These are phyloP conservation scores for Hartigia nigra DNA, from an alignment of 2,888 invertebrate genomes.

Conservation along the genomic window DNA sequence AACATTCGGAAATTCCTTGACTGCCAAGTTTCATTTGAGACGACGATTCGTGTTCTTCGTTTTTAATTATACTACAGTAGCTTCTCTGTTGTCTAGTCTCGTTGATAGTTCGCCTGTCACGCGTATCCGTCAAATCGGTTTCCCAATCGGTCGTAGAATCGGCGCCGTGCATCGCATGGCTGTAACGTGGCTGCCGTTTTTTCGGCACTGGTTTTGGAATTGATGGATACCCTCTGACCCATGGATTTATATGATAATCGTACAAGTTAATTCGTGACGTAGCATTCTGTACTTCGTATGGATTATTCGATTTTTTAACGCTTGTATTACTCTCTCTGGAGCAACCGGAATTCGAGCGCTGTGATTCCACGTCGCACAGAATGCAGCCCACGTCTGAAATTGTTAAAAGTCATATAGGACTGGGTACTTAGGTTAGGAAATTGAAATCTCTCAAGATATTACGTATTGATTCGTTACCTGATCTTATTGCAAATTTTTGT, in stretches of 20 bases:
- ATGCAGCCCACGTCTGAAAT: conserved; percentile 42
- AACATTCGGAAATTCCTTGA: conserved; percentile 42
- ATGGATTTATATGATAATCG: neutral
- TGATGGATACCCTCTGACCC: neutral
- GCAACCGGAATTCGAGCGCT: conserved; percentile 35
- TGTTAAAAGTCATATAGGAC: neutral
- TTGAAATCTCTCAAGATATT: neutral
- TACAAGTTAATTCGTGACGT: neutral
- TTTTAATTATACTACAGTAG: conserved; percentile 38
- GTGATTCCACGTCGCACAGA: conserved; percentile 40
- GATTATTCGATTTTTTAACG: neutral
- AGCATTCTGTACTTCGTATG: neutral
- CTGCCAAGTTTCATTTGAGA: neutral
- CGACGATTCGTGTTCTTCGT: conserved; percentile 20
- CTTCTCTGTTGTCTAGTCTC: conserved; percentile 31
- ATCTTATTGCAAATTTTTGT: conserved; percentile 43
- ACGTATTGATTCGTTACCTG: conserved; percentile 36
- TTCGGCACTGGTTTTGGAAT: neutral
- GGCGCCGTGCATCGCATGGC: neutral
- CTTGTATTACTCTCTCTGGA: conserved; percentile 37
- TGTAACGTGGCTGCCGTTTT: neutral
- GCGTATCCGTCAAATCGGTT: conserved; percentile 5
- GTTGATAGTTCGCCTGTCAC: neutral
- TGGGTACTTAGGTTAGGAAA: neutral
- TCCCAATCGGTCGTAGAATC: neutral